Base-by-base conservation (phyloP, 2,888 invertebrate species). In the Hydriomena furcata region DNA sequence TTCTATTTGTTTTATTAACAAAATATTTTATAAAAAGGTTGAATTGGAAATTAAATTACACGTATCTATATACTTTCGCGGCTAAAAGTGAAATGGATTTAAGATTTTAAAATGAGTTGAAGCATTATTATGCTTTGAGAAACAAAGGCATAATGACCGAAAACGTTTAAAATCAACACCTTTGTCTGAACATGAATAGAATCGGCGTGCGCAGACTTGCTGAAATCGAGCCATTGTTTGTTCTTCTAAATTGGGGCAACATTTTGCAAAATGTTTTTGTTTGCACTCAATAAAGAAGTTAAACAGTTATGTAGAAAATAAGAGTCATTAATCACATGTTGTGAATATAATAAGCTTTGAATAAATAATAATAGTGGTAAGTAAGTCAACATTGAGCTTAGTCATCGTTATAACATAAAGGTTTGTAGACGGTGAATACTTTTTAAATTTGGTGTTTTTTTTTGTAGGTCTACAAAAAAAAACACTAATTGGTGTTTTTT, bases 91-190 rank as follows among this genome's bases (percentile, higher is more conserved):
- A 23, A 31, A 24, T 31, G 20, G 8, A 20, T 50, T 37, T 25
- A 25, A 41, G 11, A 24, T 13, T 41, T 44, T 28, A 5, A 11
- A 34, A 45, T 13, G 24, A 24, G 31, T 21, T 27, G 13, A 27
- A 32, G 44, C 31, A 45, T 45, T 36, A 36, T 41, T 21, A 28
- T 20, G 20, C 21, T 21, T 49, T 7, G 31, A 25, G 12, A 51
- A 47, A 53, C 45, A 56, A 54, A 55, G 34, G 21, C 37, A 31
- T 45, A 30, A 48, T 48, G 47, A 49, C 47, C 41, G 44, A 50
- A 51, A 55, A 46, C 47, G 49, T 47, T 48, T 35, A 31, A 52
- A 35, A 41, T 45, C 38, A 49, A 28, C 36, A 32, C 45, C 42
- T 54, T 54, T 54, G 49, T 52, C 49, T 35, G 11, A 45, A 41